Evolutionary conservation across 2,797 vertebrate species (phyloP).

Genomic region (Eleutherodactylus coqui): DNA sequence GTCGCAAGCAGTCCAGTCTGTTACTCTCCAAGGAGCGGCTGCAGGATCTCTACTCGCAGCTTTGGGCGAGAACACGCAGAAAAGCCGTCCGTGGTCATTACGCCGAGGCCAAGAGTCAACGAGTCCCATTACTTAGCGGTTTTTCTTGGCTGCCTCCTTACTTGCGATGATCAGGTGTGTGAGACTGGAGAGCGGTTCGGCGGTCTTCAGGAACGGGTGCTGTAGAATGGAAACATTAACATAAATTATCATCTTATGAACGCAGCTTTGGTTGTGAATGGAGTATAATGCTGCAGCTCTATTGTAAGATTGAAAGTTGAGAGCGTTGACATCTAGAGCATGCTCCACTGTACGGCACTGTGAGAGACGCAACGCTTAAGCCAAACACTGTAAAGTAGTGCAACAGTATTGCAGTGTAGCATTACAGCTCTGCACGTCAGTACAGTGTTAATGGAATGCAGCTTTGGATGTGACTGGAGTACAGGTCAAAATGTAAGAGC

Average conservation of each 20-base stretch:
- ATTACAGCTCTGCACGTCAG: not conserved
- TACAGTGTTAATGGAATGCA: too few relatives aligned
- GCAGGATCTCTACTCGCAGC: not conserved
- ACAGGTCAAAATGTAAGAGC: too few relatives aligned
- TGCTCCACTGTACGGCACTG: not conserved
- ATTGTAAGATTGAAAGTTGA: not conserved
- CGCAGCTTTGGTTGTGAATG: too few relatives aligned
- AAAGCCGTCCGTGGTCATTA: not conserved
- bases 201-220: constrained; percentile 96
- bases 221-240: constrained; percentile 64
- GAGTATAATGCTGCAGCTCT: not conserved
- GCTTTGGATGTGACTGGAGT: too few relatives aligned
- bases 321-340: not conserved
- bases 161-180: constrained; percentile 93
- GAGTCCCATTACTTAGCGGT: constrained; percentile 75
- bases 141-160: constrained; percentile 94
- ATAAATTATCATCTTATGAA: too few relatives aligned
- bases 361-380: not conserved
- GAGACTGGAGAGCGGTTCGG: constrained; percentile 94
- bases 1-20: not conserved
- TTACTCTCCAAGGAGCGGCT: not conserved
- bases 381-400: too few relatives aligned
- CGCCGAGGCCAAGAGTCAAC: not conserved
- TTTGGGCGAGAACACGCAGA: too few relatives aligned
- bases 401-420: not conserved